Evolutionary conservation across 2,113 vertebrate species (phyloP).

Genomic region (Enhydra lutris): DNA sequence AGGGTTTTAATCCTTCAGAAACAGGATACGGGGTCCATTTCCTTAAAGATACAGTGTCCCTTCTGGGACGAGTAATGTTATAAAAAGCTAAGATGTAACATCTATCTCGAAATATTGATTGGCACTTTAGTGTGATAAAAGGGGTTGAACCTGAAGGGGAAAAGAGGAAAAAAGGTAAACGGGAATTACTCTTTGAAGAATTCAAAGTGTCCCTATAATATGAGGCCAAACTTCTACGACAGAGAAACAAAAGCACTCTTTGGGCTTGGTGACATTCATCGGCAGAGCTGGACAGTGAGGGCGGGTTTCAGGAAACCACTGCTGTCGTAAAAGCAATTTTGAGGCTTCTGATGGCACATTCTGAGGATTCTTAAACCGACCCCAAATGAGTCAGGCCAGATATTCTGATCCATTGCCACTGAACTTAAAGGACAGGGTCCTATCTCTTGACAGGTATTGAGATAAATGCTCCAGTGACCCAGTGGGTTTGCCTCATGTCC

Average conservation of each 20-base stretch:
- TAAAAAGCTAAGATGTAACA: slow-evolving; percentile 88
- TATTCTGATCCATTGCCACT: fast-evolving
- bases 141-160: slow-evolving; percentile 86
- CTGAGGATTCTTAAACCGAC: not conserved
- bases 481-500: not conserved
- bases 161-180: slow-evolving; percentile 71
- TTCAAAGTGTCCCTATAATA: slow-evolving; percentile 64
- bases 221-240: slow-evolving; percentile 69
- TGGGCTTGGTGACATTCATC: slow-evolving; percentile 3
- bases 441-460: not conserved
- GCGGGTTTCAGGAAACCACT: slow-evolving; percentile 19
- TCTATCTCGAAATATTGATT: slow-evolving; percentile 87
- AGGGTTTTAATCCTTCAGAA: slow-evolving; percentile 91
- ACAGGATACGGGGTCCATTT: slow-evolving; percentile 89
- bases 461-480: not conserved
- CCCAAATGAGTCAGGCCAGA: not conserved
- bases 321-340: not conserved
- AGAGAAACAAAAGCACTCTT: not conserved
- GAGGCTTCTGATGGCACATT: not conserved
- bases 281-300: not conserved
- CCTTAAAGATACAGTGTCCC: slow-evolving; percentile 91
- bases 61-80: slow-evolving; percentile 87
- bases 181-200: slow-evolving; percentile 81
- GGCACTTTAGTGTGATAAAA: slow-evolving; percentile 88
- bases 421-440: not conserved